These are phyloP conservation scores for Campylorhamphus procurvoides DNA, from an alignment of 2,113 vertebrate species.

Conservation along the genomic window DNA sequence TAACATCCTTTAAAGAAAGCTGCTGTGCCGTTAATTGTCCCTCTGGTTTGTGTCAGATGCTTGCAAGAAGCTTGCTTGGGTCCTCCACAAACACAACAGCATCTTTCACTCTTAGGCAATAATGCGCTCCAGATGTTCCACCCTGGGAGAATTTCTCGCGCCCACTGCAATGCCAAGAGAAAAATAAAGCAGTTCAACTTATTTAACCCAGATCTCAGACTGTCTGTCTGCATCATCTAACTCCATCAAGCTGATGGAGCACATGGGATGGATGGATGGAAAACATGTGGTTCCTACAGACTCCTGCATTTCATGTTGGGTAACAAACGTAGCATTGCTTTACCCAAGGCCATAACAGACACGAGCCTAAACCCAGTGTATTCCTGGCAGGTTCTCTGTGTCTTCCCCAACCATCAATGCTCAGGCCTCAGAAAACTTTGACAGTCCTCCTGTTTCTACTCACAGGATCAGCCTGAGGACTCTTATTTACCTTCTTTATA, in stretches of 20 bases:
- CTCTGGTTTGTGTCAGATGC: slow-evolving; percentile 60
- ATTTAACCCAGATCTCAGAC: slow-evolving; percentile 71
- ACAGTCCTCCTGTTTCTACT: not conserved
- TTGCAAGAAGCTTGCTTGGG: slow-evolving; percentile 47
- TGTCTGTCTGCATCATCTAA: slow-evolving; percentile 66
- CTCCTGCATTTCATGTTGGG: slow-evolving; percentile 33
- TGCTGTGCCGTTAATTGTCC: slow-evolving; percentile 34
- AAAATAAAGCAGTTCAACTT: slow-evolving; percentile 64
- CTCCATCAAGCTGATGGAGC: slow-evolving; percentile 60
- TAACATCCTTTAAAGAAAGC: slow-evolving; percentile 39
- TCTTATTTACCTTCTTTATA: not conserved
- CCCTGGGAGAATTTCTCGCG: slow-evolving; percentile 58
- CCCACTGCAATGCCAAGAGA: slow-evolving; percentile 30
- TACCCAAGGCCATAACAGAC: not conserved
- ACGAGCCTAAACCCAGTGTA: not conserved
- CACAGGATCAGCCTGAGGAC: not conserved
- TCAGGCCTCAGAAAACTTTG: not conserved
- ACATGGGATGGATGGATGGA: slow-evolving; percentile 26
- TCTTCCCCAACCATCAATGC: not conserved
- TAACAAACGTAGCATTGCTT: slow-evolving; percentile 20
- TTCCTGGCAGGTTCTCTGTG: not conserved
- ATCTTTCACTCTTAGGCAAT: slow-evolving; percentile 53
- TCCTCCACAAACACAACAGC: slow-evolving; percentile 53
- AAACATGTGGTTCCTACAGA: slow-evolving; percentile 57
- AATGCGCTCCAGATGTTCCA: slow-evolving; percentile 56